These are phyloP conservation scores for Nothura maculosa DNA, from an alignment of 2,797 vertebrate genomes.

Conservation along the genomic window DNA sequence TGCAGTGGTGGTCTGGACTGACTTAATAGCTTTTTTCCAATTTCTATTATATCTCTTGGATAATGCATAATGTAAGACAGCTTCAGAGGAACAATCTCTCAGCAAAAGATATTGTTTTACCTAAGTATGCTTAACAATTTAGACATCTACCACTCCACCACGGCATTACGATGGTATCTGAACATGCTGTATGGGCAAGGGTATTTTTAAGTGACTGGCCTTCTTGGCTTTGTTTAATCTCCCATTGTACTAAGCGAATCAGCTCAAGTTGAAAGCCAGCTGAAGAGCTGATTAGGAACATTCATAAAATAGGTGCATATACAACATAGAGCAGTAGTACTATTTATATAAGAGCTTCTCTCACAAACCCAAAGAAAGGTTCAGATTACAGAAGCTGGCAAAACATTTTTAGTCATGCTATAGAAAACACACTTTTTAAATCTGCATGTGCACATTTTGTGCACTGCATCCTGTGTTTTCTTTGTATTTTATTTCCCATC, in stretches of 20 bases:
- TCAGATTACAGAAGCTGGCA: neutral
- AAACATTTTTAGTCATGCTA: neutral
- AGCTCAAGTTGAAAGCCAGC: neutral
- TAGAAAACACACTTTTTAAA: neutral
- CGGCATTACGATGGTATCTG: neutral
- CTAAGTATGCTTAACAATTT: neutral
- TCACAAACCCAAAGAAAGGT: neutral
- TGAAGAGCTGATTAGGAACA: neutral
- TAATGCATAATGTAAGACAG: neutral
- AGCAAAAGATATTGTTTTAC: neutral
- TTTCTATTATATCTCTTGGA: neutral
- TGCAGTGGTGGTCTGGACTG: conserved; percentile 10
- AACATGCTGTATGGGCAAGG: neutral
- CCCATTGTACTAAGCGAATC: neutral
- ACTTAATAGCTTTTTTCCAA: neutral
- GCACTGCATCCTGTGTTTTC: neutral
- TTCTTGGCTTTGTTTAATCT: conserved; percentile 9
- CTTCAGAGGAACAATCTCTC: neutral
- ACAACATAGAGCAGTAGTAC: neutral
- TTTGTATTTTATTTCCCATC: neutral
- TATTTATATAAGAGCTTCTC: neutral
- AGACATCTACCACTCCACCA: neutral
- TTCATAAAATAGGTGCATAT: neutral
- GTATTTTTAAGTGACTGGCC: neutral
- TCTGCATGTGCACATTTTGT: neutral